Percentiles rank a stretch among this genome's conserved stretches.
These are phyloP conservation scores for Boloria euphrosyne DNA, from an alignment of 2,888 invertebrate species.

Conservation along the genomic window DNA sequence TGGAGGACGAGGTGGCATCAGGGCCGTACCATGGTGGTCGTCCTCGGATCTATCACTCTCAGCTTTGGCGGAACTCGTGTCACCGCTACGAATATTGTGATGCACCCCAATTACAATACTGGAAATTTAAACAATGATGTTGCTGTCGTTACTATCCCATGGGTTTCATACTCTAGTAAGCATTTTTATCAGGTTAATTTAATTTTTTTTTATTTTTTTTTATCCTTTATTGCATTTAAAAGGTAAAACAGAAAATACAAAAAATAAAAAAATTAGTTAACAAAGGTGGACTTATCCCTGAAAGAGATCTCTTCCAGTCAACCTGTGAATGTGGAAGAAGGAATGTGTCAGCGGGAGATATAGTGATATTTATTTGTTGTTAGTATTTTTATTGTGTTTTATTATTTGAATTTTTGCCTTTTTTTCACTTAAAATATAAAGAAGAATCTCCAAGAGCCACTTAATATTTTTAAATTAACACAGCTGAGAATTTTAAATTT, in stretches of 20 bases:
- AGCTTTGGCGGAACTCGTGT: conserved; percentile 48
- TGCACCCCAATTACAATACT: conserved; percentile 48
- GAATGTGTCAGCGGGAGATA: no score
- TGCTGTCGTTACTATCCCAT: conserved; percentile 46
- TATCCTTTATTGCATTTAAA: no score
- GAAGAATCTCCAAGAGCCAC: neutral
- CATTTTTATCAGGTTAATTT: conserved; percentile 16
- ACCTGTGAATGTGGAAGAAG: no score
- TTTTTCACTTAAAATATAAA: no score
- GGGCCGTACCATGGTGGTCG: conserved; percentile 49
- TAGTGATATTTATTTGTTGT: no score
- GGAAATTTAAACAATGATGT: conserved; percentile 46
- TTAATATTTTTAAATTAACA: neutral
- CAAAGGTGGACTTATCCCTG: no score
- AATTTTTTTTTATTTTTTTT: no score
- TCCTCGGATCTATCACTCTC: conserved; percentile 45
- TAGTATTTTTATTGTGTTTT: no score
- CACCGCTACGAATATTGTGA: conserved; percentile 42
- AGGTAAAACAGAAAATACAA: no score
- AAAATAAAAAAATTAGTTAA: no score
- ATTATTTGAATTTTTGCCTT: no score
- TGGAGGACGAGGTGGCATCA: conserved; percentile 51
- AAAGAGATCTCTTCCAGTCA: no score
- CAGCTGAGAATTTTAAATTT: neutral
- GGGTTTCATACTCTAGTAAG: conserved; percentile 34